These are phyloP conservation scores for Rhodeus uyekii DNA, from an alignment of 2,797 vertebrate species.

Conservation along the genomic window DNA sequence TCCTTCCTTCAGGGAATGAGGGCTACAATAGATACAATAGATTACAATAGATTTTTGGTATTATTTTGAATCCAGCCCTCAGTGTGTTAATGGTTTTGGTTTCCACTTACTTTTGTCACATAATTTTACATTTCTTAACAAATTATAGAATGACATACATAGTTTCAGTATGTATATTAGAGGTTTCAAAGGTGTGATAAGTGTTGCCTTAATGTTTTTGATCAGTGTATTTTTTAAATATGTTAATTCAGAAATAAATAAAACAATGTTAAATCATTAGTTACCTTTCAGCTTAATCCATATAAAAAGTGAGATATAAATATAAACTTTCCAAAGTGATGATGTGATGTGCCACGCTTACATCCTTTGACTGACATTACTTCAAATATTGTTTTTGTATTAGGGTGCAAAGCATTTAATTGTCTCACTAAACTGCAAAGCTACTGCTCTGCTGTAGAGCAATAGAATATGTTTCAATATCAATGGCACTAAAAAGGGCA, in stretches of 20 bases:
- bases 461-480: slow-evolving; percentile 15
- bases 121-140: no score
- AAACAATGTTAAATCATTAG: not conserved
- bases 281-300: not conserved
- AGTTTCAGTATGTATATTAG: no score
- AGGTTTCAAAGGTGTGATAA: no score
- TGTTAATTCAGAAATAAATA: not conserved
- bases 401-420: not conserved
- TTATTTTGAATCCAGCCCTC: no score
- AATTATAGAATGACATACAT: no score
- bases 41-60: no score
- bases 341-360: not conserved
- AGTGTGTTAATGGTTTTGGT: no score
- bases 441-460: not conserved
- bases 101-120: no score
- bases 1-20: no score
- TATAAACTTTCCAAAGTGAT: not conserved
- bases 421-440: not conserved
- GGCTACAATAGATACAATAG: no score
- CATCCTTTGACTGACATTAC: not conserved
- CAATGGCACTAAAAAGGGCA: slow-evolving; percentile 13
- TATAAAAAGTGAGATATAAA: not conserved
- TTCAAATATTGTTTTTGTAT: slow-evolving; percentile 4
- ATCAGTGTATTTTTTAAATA: no score
- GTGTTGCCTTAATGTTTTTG: no score